Percentiles rank a stretch among this genome's conserved stretches.
Evolutionary conservation across 2,797 vertebrate genomes (phyloP).

Genomic region (Sebastes minor): DNA sequence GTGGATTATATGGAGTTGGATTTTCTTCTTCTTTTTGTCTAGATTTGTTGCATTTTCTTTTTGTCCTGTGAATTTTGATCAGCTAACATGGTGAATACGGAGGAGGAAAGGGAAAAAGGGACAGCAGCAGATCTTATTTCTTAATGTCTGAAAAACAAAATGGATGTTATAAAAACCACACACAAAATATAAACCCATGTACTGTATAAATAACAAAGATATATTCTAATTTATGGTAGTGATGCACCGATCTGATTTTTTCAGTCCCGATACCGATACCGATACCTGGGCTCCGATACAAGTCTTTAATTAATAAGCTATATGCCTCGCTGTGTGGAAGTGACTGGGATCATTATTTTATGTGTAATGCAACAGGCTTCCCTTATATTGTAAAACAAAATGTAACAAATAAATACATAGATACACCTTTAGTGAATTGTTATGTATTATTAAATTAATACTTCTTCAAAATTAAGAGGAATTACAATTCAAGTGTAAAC

Average conservation of each 20-base stretch:
- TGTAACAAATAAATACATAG: no score
- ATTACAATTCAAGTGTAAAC: no score
- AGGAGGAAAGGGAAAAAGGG: not conserved
- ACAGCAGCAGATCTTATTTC: not conserved
- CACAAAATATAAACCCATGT: not conserved
- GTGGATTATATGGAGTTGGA: not conserved
- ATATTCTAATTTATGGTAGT: not conserved
- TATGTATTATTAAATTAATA: no score
- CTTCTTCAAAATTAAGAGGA: no score
- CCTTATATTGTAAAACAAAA: no score
- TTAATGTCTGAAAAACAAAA: not conserved
- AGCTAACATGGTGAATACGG: not conserved
- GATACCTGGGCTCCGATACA: no score
- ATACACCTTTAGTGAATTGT: rapidly evolving
- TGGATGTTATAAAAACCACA: not conserved
- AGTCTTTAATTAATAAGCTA: no score
- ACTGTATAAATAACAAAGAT: not conserved
- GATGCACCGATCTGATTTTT: no score
- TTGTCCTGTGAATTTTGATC: slow-evolving; percentile 10
- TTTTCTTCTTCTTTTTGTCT: not conserved
- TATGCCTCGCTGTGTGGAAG: rapidly evolving
- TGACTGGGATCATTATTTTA: rapidly evolving
- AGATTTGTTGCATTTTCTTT: not conserved
- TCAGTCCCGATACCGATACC: no score
- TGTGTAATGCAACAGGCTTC: no score